phyloP scores from a whole-genome alignment of 1,140 invertebrate genomes.

The Radopholus similis region DNA sequence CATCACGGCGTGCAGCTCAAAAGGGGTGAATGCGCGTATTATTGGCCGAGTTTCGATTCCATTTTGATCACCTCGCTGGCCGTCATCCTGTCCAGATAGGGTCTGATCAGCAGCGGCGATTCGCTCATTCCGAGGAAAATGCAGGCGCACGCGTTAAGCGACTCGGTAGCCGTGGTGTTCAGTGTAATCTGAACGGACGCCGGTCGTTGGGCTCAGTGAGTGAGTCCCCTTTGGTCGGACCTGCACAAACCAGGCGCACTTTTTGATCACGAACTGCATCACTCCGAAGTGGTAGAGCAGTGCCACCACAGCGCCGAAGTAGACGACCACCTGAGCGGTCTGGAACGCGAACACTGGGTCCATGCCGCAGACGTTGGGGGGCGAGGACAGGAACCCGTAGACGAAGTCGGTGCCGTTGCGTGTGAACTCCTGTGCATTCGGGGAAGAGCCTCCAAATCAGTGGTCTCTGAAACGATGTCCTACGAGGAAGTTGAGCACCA shows the following conservation, averaged over 20 bases:
- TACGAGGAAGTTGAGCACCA: slow-evolving; percentile 74
- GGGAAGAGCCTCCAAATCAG: too few species aligned
- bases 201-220: too few species aligned
- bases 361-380: slow-evolving; percentile 70
- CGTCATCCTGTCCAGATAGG: slow-evolving; percentile 77
- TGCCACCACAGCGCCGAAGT: slow-evolving; percentile 64
- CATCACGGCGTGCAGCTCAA: slow-evolving; percentile 85
- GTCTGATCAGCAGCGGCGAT: slow-evolving; percentile 79
- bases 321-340: slow-evolving; percentile 62
- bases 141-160: slow-evolving; percentile 78
- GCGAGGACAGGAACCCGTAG: slow-evolving; percentile 69
- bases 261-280: slow-evolving; percentile 81
- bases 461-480: too few species aligned
- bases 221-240: not conserved
- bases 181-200: slow-evolving; percentile 63
- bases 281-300: slow-evolving; percentile 80
- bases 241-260: slow-evolving; percentile 74
- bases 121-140: slow-evolving; percentile 87
- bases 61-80: slow-evolving; percentile 64
- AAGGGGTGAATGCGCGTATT: not conserved
- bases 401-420: slow-evolving; percentile 77
- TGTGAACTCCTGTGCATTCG: slow-evolving; percentile 71
- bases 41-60: not conserved
- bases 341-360: slow-evolving; percentile 65
- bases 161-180: slow-evolving; percentile 84